Percentiles rank a stretch among this genome's conserved stretches.
These are phyloP conservation scores for Ariolimax columbianus DNA, from an alignment of 2,888 invertebrate species.

Conservation along the genomic window DNA sequence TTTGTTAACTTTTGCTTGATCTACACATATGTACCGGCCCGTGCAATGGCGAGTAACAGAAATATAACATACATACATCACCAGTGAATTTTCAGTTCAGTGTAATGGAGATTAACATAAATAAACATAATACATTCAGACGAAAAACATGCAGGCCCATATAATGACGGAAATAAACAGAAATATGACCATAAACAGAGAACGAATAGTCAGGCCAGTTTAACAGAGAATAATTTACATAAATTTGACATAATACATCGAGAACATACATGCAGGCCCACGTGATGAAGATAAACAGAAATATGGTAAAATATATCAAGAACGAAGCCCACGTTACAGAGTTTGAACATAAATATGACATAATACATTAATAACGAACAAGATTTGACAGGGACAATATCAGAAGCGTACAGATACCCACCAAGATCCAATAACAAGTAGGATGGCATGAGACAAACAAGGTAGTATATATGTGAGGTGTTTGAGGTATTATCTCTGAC, in stretches of 20 bases:
- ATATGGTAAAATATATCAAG: not conserved
- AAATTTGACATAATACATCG: not conserved
- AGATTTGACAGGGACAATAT: not conserved
- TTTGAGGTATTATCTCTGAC: too few species aligned
- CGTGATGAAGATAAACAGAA: not conserved
- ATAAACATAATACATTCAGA: too few species aligned
- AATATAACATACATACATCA: too few species aligned
- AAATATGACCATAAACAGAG: too few species aligned
- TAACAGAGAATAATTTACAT: too few species aligned
- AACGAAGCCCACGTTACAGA: too few species aligned
- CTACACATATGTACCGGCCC: not conserved
- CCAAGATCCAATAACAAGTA: constrained; percentile 25
- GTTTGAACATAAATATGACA: not conserved
- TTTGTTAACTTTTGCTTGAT: constrained; percentile 52
- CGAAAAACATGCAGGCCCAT: too few species aligned
- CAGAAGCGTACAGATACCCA: constrained; percentile 15
- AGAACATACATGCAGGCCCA: too few species aligned
- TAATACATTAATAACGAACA: not conserved
- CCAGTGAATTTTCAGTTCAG: too few species aligned
- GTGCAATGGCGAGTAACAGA: not conserved
- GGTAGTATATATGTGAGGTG: not conserved
- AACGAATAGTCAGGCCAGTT: too few species aligned
- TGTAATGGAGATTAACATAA: too few species aligned
- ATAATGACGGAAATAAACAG: too few species aligned
- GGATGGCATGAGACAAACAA: not conserved